These are phyloP conservation scores for Zapus hudsonius DNA, from an alignment of 2,113 vertebrate species.

Conservation along the genomic window DNA sequence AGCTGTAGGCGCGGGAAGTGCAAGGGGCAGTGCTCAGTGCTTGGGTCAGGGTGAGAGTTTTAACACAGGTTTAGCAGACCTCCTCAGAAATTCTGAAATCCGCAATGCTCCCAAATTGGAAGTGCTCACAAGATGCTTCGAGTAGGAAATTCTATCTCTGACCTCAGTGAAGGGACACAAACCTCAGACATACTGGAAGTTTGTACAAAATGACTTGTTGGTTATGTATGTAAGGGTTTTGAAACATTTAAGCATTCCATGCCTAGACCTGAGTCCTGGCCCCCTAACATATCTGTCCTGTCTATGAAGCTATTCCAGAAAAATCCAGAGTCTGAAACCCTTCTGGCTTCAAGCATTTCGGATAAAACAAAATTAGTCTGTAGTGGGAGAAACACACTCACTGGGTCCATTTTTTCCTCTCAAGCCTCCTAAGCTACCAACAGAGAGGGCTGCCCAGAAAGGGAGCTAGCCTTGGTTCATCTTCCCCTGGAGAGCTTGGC, in stretches of 20 bases:
- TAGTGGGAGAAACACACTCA: not conserved
- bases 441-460: not conserved
- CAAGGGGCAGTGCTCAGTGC: too few species aligned
- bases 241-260: not conserved
- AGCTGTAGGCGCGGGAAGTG: accelerated
- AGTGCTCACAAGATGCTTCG: not conserved
- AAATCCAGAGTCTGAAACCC: not conserved
- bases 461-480: not conserved
- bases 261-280: not conserved
- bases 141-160: too few species aligned
- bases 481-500: not conserved
- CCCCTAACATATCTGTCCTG: too few species aligned
- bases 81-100: not conserved
- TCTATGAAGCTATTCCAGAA: not conserved
- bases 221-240: not conserved
- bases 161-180: not conserved
- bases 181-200: not conserved
- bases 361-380: not conserved
- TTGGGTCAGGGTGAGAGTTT: not conserved
- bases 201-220: not conserved
- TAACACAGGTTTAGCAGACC: not conserved
- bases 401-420: not conserved
- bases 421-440: not conserved
- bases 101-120: not conserved
- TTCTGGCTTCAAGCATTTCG: not conserved